Evolutionary conservation across 2,113 vertebrate genomes (phyloP).

Genomic region (Bos indicus): DNA sequence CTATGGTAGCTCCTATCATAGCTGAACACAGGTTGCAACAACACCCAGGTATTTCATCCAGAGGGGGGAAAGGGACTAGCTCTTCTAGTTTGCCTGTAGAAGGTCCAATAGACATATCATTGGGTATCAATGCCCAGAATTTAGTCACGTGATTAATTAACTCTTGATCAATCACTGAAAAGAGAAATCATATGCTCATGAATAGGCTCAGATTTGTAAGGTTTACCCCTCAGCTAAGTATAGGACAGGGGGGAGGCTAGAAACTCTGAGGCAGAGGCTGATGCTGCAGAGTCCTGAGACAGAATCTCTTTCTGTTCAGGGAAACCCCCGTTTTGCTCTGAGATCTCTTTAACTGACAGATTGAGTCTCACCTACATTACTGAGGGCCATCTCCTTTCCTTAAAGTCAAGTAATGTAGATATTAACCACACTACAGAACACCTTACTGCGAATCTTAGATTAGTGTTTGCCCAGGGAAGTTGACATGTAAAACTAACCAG

Average conservation of each 20-base stretch:
- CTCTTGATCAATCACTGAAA: not conserved
- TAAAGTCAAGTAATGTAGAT: not conserved
- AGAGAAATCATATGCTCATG: not conserved
- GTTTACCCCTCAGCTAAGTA: not conserved
- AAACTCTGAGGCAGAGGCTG: not conserved
- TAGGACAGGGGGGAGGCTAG: accelerated
- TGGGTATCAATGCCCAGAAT: not conserved
- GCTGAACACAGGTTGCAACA: not conserved
- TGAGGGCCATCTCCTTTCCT: not conserved
- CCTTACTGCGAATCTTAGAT: not conserved
- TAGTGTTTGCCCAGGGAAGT: not conserved
- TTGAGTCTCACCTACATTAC: not conserved
- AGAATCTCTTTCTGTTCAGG: not conserved
- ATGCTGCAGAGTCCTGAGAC: too few species aligned
- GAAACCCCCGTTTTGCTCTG: not conserved
- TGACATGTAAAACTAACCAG: not conserved
- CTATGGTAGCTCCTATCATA: not conserved
- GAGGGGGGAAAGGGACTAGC: not conserved
- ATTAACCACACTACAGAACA: not conserved
- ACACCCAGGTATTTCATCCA: not conserved
- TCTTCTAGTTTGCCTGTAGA: not conserved
- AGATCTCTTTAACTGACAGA: not conserved
- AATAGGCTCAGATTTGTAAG: not conserved
- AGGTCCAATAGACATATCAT: not conserved
- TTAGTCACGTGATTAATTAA: not conserved